A percentile compares a stretch with the other conserved stretches of the same genome.
Conservation (phyloP, 2,797 vertebrate genomes). For the Taeniopygia guttata region DNA sequence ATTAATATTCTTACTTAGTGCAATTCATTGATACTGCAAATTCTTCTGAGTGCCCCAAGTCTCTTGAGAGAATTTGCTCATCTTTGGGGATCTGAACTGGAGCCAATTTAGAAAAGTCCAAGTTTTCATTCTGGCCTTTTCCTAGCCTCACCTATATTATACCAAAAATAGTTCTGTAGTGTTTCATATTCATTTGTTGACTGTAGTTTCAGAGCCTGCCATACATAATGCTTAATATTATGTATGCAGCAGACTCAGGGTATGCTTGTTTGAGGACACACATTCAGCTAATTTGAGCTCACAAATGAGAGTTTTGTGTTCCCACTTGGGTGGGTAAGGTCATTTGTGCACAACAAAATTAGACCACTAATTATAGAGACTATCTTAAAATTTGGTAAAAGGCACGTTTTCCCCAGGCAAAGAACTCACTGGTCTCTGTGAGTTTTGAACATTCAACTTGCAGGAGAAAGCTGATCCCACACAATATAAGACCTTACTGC, state of each 20-base stretch:
- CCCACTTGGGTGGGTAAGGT: slow-evolving; percentile 36
- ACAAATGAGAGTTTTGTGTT: background rate
- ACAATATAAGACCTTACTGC: background rate
- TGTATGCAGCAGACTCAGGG: background rate
- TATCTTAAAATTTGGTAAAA: slow-evolving; percentile 42
- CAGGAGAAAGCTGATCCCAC: background rate
- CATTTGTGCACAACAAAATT: slow-evolving; percentile 16
- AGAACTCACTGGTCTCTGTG: background rate
- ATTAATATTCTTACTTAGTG: background rate
- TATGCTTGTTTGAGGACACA: background rate
- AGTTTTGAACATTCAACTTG: background rate
- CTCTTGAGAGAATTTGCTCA: background rate
- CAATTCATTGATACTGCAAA: background rate
- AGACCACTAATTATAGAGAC: slow-evolving; percentile 59
- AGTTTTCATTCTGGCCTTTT: background rate
- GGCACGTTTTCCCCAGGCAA: background rate
- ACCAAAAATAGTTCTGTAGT: background rate
- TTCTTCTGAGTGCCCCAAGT: background rate
- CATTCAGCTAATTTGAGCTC: slow-evolving; percentile 21
- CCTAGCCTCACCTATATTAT: background rate
- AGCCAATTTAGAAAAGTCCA: background rate
- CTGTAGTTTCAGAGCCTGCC: background rate
- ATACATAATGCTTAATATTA: background rate
- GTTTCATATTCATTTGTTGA: slow-evolving; percentile 4
- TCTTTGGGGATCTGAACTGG: background rate